Evolutionary conservation across 2,797 vertebrate genomes (phyloP), one percentile per base, ranked within the genome.

Genomic region (Hephaestus fuliginosus): DNA sequence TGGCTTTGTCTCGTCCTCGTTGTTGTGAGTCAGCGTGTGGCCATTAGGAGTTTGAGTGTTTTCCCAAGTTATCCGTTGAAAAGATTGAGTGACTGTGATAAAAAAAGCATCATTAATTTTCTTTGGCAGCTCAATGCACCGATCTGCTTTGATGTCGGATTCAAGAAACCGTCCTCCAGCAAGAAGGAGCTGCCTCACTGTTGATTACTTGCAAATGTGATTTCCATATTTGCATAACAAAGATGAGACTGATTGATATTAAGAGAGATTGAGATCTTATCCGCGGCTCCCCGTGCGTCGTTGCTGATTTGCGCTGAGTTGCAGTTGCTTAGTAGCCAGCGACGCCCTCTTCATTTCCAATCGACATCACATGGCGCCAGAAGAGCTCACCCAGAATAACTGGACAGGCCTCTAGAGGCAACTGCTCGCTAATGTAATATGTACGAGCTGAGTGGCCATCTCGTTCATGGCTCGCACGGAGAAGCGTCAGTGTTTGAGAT

Each of bases 181-280:
- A 33, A 65, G 79, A 89, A 76, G 74, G 61, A 83, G 78, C 69
- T 20, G 51, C 33, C 76, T 85, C 78, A 33, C 76, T 55, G 63
- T 57, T 75, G 60, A 73, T 85, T 84, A 18, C 2, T 41, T 80
- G 70, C 81, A 85, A 82, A 89, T 88, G 70, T 55, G 65, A 81
- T 89, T 87, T 85, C 22, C 51, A 41, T 28, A 90, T 92, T 90
- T 91, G 78, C 88, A 92, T 90, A 62, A 93, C 82, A 92, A 91
- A 91, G 73, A 75, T 61, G 20, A 70, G 30, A 44, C 68, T 77
- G 76, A 86, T 80, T 70, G 69, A 77, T 81, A 75, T 77, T 60
- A 69, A 60, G n/a, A 71, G 60, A 73, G 63, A 73, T 51, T 73
- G 55, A 72, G 83, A 88, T 91, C 65, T 88, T 86, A 66, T 86